Percentiles rank a stretch among this genome's conserved stretches.
phyloP scores from a whole-genome alignment of 2,888 invertebrate species.

The Tachina grossa region DNA sequence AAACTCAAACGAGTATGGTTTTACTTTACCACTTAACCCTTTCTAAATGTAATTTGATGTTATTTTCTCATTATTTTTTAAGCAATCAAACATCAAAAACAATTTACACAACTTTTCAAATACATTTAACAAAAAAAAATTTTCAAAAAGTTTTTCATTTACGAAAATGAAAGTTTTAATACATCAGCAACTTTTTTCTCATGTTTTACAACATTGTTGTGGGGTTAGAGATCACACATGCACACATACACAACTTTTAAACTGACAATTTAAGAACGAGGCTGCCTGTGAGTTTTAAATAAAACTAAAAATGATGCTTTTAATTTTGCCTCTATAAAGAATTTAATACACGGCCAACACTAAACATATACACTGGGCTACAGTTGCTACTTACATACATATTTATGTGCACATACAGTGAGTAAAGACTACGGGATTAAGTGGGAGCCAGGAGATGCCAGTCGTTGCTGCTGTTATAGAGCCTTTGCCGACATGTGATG shows the following conservation, averaged over 20 bases:
- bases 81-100: conserved; percentile 61
- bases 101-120: conserved; percentile 54
- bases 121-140: conserved; percentile 1
- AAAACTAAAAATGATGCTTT: conserved; percentile 42
- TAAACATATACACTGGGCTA: conserved; percentile 18
- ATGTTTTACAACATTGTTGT: conserved; percentile 40
- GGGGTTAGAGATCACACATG: conserved; percentile 34
- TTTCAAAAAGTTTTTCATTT: conserved; percentile 40
- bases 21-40: conserved; percentile 21
- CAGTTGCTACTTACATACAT: background rate
- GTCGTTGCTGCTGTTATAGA: background rate
- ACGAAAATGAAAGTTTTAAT: conserved; percentile 31
- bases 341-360: background rate
- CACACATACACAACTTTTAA: conserved; percentile 33
- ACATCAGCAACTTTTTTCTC: conserved; percentile 12
- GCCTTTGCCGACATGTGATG: conserved; percentile 5
- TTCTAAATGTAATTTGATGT: background rate
- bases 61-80: conserved; percentile 61
- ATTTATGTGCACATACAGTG: background rate
- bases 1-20: background rate
- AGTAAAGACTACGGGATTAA: background rate
- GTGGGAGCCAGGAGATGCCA: background rate
- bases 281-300: conserved; percentile 49
- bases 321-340: background rate
- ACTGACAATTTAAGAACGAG: conserved; percentile 54